phyloP scores from a whole-genome alignment of 2,888 invertebrate species.

The Mythimna impura region DNA sequence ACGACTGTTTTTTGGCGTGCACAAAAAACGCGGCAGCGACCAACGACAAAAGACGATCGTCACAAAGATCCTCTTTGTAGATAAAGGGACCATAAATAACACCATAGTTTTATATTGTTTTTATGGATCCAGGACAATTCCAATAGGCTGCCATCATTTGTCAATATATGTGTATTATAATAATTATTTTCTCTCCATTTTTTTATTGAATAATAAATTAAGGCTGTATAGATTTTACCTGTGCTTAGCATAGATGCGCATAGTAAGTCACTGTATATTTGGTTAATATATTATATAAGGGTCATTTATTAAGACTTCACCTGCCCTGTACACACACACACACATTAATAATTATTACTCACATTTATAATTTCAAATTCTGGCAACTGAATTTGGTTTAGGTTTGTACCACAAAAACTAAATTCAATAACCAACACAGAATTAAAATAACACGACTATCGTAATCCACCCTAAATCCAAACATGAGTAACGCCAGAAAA shows the following conservation, averaged over 20 bases:
- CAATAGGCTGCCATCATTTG: conserved; percentile 64
- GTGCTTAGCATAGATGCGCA: neutral
- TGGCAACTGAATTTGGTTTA: neutral
- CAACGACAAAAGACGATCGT: conserved; percentile 84
- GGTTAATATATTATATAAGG: no score
- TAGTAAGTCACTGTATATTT: no score
- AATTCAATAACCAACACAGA: conserved; percentile 15
- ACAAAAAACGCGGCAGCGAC: conserved; percentile 83
- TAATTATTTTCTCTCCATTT: conserved; percentile 59
- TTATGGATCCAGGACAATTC: conserved; percentile 61
- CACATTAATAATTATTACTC: no score
- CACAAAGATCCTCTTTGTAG: conserved; percentile 78
- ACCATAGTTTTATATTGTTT: conserved; percentile 78
- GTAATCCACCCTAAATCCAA: conserved; percentile 58
- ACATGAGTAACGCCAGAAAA: conserved; percentile 67
- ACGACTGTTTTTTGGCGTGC: conserved; percentile 80
- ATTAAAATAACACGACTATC: conserved; percentile 53
- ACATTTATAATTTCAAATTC: no score
- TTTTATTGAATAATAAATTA: conserved; percentile 54
- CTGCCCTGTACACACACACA: neutral
- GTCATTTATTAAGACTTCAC: neutral
- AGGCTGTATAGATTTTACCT: conserved; percentile 47
- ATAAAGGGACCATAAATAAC: conserved; percentile 87
- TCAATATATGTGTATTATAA: conserved; percentile 62
- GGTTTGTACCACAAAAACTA: neutral